Evolutionary conservation across 2,797 vertebrate species (phyloP).

Genomic region (Carapus acus): DNA sequence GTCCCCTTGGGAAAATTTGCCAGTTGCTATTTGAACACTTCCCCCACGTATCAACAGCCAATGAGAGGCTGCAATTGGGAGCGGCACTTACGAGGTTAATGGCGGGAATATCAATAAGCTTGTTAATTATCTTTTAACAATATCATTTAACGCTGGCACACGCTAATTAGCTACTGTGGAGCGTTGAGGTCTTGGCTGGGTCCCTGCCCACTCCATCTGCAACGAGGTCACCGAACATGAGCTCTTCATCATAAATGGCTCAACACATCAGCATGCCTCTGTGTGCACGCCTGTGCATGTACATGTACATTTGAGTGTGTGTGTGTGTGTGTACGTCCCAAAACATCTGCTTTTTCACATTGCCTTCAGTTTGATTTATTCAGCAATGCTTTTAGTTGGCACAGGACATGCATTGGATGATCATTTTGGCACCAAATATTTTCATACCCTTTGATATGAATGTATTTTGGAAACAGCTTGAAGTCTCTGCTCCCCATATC

Average conservation of each 20-base stretch:
- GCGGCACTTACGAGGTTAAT: too few species aligned
- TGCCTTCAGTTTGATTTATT: slow-evolving; percentile 42
- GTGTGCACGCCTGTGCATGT: neutral
- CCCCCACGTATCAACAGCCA: too few species aligned
- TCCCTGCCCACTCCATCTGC: slow-evolving; percentile 5
- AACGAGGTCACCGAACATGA: slow-evolving; percentile 16
- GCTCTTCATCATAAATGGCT: slow-evolving; percentile 45
- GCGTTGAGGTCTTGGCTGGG: slow-evolving; percentile 8
- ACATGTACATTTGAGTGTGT: slow-evolving; percentile 35
- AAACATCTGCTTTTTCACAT: slow-evolving; percentile 39
- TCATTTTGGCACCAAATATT: slow-evolving; percentile 52
- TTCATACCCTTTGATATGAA: slow-evolving; percentile 50
- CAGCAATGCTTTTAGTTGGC: slow-evolving; percentile 37
- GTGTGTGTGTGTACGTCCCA: neutral
- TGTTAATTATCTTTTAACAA: slow-evolving; percentile 11
- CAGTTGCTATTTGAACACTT: neutral
- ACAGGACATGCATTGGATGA: slow-evolving; percentile 40
- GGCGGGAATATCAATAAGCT: neutral
- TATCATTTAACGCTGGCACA: slow-evolving; percentile 15
- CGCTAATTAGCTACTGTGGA: slow-evolving; percentile 16
- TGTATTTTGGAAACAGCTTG: slow-evolving; percentile 42
- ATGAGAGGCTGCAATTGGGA: too few species aligned
- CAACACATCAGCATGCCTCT: neutral
- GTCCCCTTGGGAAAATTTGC: too few species aligned
- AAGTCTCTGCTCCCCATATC: slow-evolving; percentile 36